phyloP scores from a whole-genome alignment of 2,797 vertebrate species.

The Clarias pachynema region DNA sequence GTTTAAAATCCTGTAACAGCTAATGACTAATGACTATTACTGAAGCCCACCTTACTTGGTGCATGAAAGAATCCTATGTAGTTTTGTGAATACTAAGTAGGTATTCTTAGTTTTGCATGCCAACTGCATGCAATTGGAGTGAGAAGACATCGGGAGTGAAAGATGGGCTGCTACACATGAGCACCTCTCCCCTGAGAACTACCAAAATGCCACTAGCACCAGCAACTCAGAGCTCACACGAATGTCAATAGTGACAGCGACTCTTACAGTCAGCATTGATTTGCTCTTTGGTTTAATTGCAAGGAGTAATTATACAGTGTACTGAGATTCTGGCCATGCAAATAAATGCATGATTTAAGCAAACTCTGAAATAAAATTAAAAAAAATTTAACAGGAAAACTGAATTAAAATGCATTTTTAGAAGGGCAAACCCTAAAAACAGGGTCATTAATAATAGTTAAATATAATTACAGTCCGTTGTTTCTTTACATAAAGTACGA shows the following conservation, averaged over 20 bases:
- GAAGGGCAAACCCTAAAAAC: not conserved
- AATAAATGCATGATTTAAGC: constrained; percentile 62
- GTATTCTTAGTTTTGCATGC: constrained; percentile 50
- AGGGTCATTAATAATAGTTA: not conserved
- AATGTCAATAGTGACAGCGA: constrained; percentile 75
- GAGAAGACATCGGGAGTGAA: constrained; percentile 56
- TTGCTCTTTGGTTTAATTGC: constrained; percentile 68
- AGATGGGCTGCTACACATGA: constrained; percentile 64
- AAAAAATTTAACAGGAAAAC: not conserved
- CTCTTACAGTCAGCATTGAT: constrained; percentile 71
- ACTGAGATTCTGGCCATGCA: constrained; percentile 69
- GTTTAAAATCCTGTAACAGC: constrained; percentile 6
- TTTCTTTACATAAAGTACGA: not conserved
- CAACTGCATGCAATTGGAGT: not conserved
- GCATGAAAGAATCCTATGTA: not conserved
- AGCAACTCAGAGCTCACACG: constrained; percentile 59
- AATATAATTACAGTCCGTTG: not conserved
- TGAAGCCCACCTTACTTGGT: not conserved
- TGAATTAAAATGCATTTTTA: not conserved
- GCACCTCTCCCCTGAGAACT: constrained; percentile 64
- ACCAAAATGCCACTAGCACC: constrained; percentile 72
- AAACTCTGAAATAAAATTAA: not conserved
- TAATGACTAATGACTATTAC: not conserved
- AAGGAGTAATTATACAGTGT: constrained; percentile 63
- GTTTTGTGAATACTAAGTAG: not conserved